phyloP scores from a whole-genome alignment of 1,140 invertebrate genomes.

The Arctopsyche grandis region DNA sequence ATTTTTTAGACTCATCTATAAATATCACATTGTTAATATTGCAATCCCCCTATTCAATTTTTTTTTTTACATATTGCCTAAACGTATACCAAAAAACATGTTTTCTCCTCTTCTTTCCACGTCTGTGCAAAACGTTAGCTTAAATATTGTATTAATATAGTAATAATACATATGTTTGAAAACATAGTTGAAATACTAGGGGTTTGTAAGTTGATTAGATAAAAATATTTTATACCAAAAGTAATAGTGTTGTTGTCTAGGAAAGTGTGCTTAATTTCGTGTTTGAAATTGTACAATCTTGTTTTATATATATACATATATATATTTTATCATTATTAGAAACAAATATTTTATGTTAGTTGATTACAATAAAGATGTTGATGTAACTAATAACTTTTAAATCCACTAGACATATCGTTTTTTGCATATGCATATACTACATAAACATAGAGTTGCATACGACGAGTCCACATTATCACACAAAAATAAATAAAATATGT shows the following conservation, averaged over 20 bases:
- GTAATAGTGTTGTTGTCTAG: constrained; percentile 30
- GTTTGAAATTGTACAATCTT: background rate
- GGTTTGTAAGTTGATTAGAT: constrained; percentile 37
- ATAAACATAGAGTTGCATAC: background rate
- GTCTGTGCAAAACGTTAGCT: background rate
- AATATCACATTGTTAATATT: constrained; percentile 7
- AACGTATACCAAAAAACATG: no score
- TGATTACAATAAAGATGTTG: background rate
- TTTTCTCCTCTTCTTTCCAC: background rate
- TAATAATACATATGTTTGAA: no score
- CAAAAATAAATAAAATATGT: background rate
- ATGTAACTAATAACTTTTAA: constrained; percentile 17
- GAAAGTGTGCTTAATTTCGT: background rate
- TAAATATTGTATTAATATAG: no score
- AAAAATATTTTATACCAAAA: constrained; percentile 42
- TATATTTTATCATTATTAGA: background rate
- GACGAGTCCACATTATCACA: constrained; percentile 14
- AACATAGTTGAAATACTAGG: constrained; percentile 11
- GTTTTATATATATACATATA: background rate
- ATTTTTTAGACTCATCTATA: background rate
- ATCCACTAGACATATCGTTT: constrained; percentile 23
- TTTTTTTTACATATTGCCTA: no score
- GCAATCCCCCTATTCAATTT: background rate
- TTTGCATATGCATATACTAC: background rate
- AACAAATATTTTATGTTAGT: background rate